These are phyloP conservation scores for Leptonema lineaticorne DNA, from an alignment of 1,140 invertebrate species.

Conservation along the genomic window DNA sequence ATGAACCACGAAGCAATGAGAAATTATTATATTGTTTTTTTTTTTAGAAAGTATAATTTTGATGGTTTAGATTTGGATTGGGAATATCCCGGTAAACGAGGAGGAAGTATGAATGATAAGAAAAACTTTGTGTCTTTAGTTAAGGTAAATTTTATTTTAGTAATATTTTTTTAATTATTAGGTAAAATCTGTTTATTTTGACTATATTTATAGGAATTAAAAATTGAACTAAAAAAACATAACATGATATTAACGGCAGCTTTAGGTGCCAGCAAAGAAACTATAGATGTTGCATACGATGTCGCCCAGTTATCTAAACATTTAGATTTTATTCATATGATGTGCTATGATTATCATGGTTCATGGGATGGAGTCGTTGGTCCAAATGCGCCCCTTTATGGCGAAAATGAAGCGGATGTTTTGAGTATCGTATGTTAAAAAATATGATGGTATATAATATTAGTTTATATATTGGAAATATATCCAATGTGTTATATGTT, in stretches of 20 bases:
- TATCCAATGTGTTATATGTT: not conserved
- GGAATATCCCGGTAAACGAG: constrained; percentile 79
- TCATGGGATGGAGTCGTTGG: constrained; percentile 76
- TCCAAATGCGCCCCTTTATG: constrained; percentile 68
- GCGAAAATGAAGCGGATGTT: constrained; percentile 50
- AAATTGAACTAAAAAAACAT: constrained; percentile 60
- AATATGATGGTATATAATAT: not conserved
- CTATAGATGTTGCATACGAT: constrained; percentile 75
- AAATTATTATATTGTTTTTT: constrained; percentile 10
- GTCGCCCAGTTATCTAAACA: constrained; percentile 68
- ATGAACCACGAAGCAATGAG: not conserved
- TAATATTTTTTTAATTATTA: not conserved
- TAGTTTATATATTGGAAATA: no score
- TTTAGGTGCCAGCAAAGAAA: constrained; percentile 69
- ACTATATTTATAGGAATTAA: constrained; percentile 55
- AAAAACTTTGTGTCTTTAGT: constrained; percentile 74
- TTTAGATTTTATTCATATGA: constrained; percentile 82
- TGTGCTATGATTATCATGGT: constrained; percentile 90
- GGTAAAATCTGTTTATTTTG: not conserved
- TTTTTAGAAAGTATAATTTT: constrained; percentile 69
- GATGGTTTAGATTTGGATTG: constrained; percentile 84
- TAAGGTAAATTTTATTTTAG: constrained; percentile 58
- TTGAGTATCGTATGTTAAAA: constrained; percentile 63
- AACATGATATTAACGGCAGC: constrained; percentile 67
- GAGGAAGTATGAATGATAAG: constrained; percentile 71